Percentiles rank a stretch among this genome's conserved stretches.
Evolutionary conservation across 2,888 invertebrate genomes (phyloP).

Genomic region (Acrobasis suavella): DNA sequence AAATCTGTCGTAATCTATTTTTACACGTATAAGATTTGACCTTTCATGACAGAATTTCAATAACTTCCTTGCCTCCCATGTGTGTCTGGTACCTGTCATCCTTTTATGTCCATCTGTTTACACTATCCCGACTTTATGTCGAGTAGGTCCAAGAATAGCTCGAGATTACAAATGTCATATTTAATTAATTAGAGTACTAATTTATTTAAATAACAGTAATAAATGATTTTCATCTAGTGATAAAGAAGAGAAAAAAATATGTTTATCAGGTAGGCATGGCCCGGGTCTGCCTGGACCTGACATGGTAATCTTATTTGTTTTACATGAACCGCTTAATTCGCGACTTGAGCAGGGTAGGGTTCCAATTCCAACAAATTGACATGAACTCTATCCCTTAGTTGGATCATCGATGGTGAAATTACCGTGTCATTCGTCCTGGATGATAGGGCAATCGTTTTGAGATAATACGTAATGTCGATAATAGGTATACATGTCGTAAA

Average conservation of each 20-base stretch:
- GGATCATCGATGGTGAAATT: constrained; percentile 6
- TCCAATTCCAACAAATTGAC: constrained; percentile 33
- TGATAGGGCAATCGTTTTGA: not conserved
- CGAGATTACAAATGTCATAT: no score
- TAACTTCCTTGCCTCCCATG: no score
- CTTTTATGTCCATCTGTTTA: not conserved
- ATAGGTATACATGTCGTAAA: no score
- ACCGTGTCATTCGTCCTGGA: not conserved
- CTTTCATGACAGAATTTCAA: not conserved
- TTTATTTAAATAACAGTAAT: no score
- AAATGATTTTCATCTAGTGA: no score
- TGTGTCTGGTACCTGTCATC: not conserved
- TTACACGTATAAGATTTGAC: not conserved
- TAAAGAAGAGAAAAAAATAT: no score
- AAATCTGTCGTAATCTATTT: no score
- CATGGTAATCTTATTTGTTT: constrained; percentile 45
- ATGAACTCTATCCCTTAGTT: constrained; percentile 23
- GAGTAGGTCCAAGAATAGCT: constrained; percentile 2
- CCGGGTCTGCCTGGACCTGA: constrained; percentile 31
- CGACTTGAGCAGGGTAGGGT: constrained; percentile 34
- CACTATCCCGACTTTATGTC: not conserved
- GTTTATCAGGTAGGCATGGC: not conserved
- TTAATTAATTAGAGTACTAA: no score
- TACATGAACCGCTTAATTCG: constrained; percentile 40
- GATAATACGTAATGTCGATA: not conserved